Base-by-base conservation (phyloP, 2,888 invertebrate species). In the Anthophora plumipes region DNA sequence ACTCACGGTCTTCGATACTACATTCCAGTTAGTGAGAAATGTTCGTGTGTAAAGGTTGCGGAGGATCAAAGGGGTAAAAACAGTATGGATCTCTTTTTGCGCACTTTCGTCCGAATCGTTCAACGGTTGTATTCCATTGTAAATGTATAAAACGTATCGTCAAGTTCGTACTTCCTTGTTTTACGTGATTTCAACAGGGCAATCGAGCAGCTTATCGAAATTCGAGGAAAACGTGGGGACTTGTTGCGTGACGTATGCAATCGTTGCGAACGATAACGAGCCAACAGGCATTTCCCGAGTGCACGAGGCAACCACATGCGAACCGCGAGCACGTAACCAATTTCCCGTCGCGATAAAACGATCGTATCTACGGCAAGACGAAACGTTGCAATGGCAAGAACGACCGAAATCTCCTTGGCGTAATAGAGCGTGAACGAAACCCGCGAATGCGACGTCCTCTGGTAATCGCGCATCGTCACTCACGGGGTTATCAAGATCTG, bases 401-500 rank as follows among this genome's bases (percentile, higher is more conserved):
- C 41, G 12, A 7, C 61, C 64, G 20, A 80, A 69, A 70, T 80
- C 37, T 20, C 57, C 37, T 11, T 12, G 20, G n/a, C 54, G 48
- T 75, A 70, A 25, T 25, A 50, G 72, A 59, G 59, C 63, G 46
- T 17, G 50, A 61, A 43, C n/a, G 31, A 31, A 14, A 20, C 11
- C 61, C 12, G 25, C 50, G 22, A 46, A 55, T 14, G 17, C 20
- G 20, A 54, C 41, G 37, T 12, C 31, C 12, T n/a, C 59, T 31
- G 2, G 31, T 9, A 37, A 57, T 60, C 79, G 46, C 37, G 37
- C 14, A 43, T 41, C 63, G 63, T 46, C 31, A 14, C 43, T 39
- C 43, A 31, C 37, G 55, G 11, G 80, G 66, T 81, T 80, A 80
- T 81, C 80, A 66, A 66, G 20, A 60, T 22, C 25, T 69, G 69